These are phyloP conservation scores for Tanypteryx hageni DNA, from an alignment of 2,888 invertebrate species.

Conservation along the genomic window DNA sequence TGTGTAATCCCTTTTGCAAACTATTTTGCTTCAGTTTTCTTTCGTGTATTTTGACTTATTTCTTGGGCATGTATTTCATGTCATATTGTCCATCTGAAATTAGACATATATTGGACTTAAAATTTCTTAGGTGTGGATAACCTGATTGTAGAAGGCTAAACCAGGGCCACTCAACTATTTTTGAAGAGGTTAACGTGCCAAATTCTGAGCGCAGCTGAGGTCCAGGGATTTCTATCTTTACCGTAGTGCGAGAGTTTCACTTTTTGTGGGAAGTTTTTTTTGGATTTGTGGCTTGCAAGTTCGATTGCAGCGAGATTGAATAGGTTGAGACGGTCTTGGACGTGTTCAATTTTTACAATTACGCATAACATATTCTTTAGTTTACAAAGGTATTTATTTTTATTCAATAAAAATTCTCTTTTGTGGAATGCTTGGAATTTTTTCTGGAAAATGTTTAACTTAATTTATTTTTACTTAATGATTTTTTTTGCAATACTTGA, in stretches of 20 bases:
- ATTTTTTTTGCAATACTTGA: no score
- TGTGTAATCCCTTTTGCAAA: no score
- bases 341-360: background rate
- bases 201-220: constrained; percentile 61
- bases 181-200: constrained; percentile 54
- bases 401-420: no score
- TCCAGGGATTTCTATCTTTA: constrained; percentile 64
- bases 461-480: no score
- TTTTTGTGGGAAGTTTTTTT: constrained; percentile 40
- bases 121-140: constrained; percentile 48
- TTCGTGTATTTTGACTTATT: no score
- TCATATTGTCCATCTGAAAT: background rate
- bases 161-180: constrained; percentile 62
- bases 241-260: constrained; percentile 55
- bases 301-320: background rate
- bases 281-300: background rate
- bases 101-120: background rate
- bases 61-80: background rate
- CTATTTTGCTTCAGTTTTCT: no score
- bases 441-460: no score
- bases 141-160: constrained; percentile 46
- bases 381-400: background rate
- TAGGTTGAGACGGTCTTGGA: no score
- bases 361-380: background rate
- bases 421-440: no score